Base-by-base conservation (phyloP, 2,113 vertebrate genomes). In the Propithecus coquereli region DNA sequence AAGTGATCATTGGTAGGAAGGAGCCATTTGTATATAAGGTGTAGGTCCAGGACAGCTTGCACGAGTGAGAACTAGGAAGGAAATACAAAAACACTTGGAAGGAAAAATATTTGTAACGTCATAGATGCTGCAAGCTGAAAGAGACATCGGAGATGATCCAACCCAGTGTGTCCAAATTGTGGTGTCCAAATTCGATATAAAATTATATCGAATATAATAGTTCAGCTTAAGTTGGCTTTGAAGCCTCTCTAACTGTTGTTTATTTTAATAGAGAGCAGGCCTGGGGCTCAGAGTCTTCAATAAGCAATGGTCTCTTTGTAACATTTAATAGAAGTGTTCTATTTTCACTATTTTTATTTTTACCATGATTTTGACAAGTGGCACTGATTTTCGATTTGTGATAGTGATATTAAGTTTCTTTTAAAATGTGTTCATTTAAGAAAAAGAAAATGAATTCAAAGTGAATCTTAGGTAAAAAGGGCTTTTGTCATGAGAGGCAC, bases 271-370 rank as follows among this genome's bases (percentile, higher is more conserved):
- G n/a, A 90, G 22, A 94, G 16, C 37, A 81, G 61, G 18, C 59
- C 27, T 81, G 20, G 10, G n/a, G 17, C 32, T 90, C 37, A 17
- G 73, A 70, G 30, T 94, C 59, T 84, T 61, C 34, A 70, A n/a
- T 0, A 76, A 45, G 30, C 9, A 83, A 40, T 57, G 13, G 40
- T 74, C n/a, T 83, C n/a, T 88, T 73, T 83, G 9, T 40, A 57
- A 40, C 57, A 87, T 34, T 92, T 83, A 80, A 74, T 70, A 80
- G 92, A 86, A 79, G 25, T 30, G 0, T 52, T 87, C 57, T 50
- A 12, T 88, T 71, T 84, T 82, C 40, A 37, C 17, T 81, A 4
- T 87, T 94, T 90, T 92, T 22, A 61, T 40, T 94, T 96, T 91
- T 80, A 63, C 32, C 14, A 65, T 40, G 40, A 83, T 87, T 52